These are phyloP conservation scores for Cosmorhoe ocellata DNA, from an alignment of 2,888 invertebrate genomes.

Conservation along the genomic window DNA sequence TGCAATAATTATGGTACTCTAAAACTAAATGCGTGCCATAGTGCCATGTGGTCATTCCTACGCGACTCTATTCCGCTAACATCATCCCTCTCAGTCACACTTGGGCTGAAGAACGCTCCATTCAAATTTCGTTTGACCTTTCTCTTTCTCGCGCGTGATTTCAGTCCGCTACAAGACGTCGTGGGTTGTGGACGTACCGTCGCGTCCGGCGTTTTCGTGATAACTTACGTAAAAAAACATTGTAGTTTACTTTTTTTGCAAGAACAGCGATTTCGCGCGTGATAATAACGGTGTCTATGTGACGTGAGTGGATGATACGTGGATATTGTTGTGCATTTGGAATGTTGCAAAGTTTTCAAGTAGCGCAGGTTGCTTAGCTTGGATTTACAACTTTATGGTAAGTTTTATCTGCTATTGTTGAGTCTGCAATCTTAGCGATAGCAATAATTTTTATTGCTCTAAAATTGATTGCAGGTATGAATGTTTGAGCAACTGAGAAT, in stretches of 20 bases:
- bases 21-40: slow-evolving; percentile 70
- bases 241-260: slow-evolving; percentile 51
- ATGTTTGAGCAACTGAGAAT: slow-evolving; percentile 24
- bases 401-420: slow-evolving; percentile 33
- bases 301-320: slow-evolving; percentile 36
- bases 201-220: slow-evolving; percentile 43
- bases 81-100: slow-evolving; percentile 50
- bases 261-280: slow-evolving; percentile 30
- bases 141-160: slow-evolving; percentile 59
- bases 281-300: slow-evolving; percentile 31
- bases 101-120: slow-evolving; percentile 30
- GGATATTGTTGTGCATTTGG: slow-evolving; percentile 49
- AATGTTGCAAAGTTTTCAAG: slow-evolving; percentile 65
- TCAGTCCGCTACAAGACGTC: slow-evolving; percentile 57
- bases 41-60: slow-evolving; percentile 78
- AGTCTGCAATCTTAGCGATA: slow-evolving; percentile 13
- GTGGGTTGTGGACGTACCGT: slow-evolving; percentile 41
- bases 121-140: slow-evolving; percentile 53
- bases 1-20: slow-evolving; percentile 68
- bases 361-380: slow-evolving; percentile 36
- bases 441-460: slow-evolving; percentile 8
- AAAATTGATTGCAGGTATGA: slow-evolving; percentile 12
- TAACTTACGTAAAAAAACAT: slow-evolving; percentile 74
- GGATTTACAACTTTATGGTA: slow-evolving; percentile 37
- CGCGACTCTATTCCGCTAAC: slow-evolving; percentile 54